phyloP scores from a whole-genome alignment of 1,140 invertebrate genomes.

The Littorina saxatilis region DNA sequence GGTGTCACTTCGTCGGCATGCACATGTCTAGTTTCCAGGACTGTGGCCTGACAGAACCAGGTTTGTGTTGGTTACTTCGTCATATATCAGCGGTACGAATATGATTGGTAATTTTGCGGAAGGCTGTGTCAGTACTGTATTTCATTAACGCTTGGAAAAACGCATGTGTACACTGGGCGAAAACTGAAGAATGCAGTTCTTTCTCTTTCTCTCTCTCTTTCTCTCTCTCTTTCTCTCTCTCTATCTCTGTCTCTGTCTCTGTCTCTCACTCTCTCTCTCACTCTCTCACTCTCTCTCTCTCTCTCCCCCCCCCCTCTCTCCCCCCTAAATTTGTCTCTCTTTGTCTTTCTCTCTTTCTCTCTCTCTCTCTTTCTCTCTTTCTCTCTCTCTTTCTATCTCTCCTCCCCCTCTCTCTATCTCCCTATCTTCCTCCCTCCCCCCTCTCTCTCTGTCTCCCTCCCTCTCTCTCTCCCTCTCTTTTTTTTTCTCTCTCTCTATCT shows the following conservation, averaged over 20 bases:
- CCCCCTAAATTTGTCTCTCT: not conserved
- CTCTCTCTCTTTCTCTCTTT: slow-evolving; percentile 33
- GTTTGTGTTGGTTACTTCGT: too few relatives aligned
- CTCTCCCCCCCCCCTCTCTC: not conserved
- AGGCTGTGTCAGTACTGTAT: too few relatives aligned
- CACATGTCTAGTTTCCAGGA: too few relatives aligned
- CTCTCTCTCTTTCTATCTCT: slow-evolving; percentile 24
- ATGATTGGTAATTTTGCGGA: too few relatives aligned
- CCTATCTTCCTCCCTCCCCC: not conserved
- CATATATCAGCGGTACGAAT: too few relatives aligned
- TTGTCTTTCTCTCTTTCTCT: slow-evolving; percentile 1
- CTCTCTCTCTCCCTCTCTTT: slow-evolving; percentile 8
- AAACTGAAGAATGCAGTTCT: not conserved
- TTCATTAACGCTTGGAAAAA: too few relatives aligned
- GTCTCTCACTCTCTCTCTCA: slow-evolving; percentile 17
- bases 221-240: not conserved
- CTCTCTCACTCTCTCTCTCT: not conserved
- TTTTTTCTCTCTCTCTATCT: not conserved
- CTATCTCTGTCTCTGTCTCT: slow-evolving; percentile 1
- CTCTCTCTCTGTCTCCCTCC: not conserved
- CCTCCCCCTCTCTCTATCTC: slow-evolving; percentile 30
- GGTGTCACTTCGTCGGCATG: too few relatives aligned
- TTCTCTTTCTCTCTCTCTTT: not conserved
- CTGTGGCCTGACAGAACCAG: too few relatives aligned
- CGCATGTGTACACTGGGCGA: too few relatives aligned